Percentiles rank a stretch among this genome's conserved stretches.
Evolutionary conservation across 2,888 invertebrate species (phyloP).

Genomic region (Diplazon laetatorius): DNA sequence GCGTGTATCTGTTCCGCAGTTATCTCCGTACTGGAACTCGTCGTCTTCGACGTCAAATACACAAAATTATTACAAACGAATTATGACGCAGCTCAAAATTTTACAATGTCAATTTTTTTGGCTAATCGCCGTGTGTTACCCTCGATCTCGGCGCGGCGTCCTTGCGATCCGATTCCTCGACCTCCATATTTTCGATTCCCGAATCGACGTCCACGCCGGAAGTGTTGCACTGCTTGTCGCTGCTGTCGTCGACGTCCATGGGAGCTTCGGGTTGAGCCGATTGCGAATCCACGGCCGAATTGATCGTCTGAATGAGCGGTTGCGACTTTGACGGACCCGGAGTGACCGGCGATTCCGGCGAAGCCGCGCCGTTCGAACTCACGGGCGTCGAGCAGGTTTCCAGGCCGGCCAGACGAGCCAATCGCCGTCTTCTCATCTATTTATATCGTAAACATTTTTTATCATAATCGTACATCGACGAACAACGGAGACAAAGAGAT

Average conservation of each 20-base stretch:
- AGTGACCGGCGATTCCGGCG: constrained; percentile 83
- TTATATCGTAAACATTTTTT: constrained; percentile 40
- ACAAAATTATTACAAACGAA: too few species aligned
- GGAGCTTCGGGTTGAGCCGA: constrained; percentile 74
- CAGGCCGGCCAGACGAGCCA: constrained; percentile 88
- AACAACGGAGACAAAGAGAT: too few species aligned
- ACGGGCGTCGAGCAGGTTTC: constrained; percentile 84
- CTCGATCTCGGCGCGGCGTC: constrained; percentile 78
- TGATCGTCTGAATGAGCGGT: constrained; percentile 9
- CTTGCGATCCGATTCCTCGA: constrained; percentile 83
- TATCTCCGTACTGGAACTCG: constrained; percentile 83
- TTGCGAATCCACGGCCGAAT: constrained; percentile 57
- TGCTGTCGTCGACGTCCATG: constrained; percentile 86
- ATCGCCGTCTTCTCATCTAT: constrained; percentile 89
- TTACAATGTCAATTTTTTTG: too few species aligned
- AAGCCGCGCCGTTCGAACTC: constrained; percentile 69
- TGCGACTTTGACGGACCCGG: constrained; percentile 79
- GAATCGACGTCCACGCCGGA: constrained; percentile 87
- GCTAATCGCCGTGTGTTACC: too few species aligned
- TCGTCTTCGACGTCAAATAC: constrained; percentile 79
- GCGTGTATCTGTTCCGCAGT: constrained; percentile 87
- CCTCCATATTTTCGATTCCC: constrained; percentile 90
- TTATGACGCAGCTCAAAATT: too few species aligned
- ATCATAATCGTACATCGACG: too few species aligned
- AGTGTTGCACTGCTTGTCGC: constrained; percentile 83